These are phyloP conservation scores for Pantala flavescens DNA, from an alignment of 1,140 invertebrate species.

Conservation along the genomic window DNA sequence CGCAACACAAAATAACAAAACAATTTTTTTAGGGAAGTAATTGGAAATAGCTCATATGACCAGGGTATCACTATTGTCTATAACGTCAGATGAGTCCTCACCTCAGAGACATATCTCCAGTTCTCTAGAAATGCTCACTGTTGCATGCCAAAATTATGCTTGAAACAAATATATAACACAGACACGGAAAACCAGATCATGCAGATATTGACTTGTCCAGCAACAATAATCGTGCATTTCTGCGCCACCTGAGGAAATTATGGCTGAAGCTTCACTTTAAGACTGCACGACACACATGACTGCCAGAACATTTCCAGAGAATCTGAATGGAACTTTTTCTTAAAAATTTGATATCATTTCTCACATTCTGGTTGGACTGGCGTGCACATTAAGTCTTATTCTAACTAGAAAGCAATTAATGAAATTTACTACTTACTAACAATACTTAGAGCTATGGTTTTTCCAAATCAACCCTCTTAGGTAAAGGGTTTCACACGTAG, in stretches of 20 bases:
- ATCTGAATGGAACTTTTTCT: background rate
- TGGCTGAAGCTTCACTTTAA: slow-evolving; percentile 1
- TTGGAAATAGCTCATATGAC: slow-evolving; percentile 2
- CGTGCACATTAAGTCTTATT: background rate
- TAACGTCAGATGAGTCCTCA: slow-evolving; percentile 5
- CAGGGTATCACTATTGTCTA: slow-evolving; percentile 2
- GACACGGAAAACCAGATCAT: slow-evolving; percentile 8
- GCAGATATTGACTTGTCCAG: slow-evolving; percentile 5
- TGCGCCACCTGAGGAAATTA: background rate
- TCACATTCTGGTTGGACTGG: slow-evolving; percentile 8
- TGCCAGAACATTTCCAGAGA: slow-evolving; percentile 1
- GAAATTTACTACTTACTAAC: slow-evolving; percentile 2
- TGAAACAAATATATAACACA: slow-evolving; percentile 5
- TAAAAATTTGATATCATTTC: background rate
- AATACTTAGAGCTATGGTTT: background rate
- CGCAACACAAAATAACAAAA: slow-evolving; percentile 10
- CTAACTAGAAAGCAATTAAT: slow-evolving; percentile 10
- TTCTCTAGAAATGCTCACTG: slow-evolving; percentile 5
- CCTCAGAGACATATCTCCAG: background rate
- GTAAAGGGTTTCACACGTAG: background rate
- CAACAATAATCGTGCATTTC: slow-evolving; percentile 9
- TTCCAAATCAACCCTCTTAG: slow-evolving; percentile 1
- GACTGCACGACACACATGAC: background rate
- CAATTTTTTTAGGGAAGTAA: background rate
- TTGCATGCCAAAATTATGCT: slow-evolving; percentile 9